Percentiles rank a stretch among this genome's conserved stretches.
Evolutionary conservation across 2,888 invertebrate species (phyloP).

Genomic region (Alcis repandata): DNA sequence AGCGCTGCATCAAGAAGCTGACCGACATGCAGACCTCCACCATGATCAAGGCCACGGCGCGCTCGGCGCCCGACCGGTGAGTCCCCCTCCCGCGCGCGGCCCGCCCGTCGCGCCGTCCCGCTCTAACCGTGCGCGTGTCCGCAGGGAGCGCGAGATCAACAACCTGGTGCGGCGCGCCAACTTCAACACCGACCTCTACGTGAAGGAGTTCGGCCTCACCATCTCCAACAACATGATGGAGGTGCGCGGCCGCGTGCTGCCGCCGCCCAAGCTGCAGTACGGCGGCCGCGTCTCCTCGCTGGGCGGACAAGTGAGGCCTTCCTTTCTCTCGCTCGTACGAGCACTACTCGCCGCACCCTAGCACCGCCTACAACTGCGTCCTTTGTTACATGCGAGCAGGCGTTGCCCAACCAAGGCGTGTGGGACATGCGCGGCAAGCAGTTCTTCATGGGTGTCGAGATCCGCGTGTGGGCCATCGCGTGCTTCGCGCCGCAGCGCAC

Average conservation of each 20-base stretch:
- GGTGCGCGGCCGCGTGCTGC: constrained; percentile 98
- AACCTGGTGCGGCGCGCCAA: constrained; percentile 98
- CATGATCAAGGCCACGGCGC: constrained; percentile 99
- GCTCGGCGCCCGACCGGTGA: constrained; percentile 94
- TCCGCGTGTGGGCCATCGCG: constrained; percentile 99
- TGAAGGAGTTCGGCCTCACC: constrained; percentile 99
- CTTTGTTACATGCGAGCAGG: constrained; percentile 84
- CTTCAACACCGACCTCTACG: constrained; percentile 99
- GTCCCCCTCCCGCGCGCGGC: background rate
- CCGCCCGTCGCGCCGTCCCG: background rate
- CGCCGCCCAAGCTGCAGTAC: constrained; percentile 99
- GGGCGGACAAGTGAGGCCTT: constrained; percentile 90
- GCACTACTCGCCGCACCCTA: background rate
- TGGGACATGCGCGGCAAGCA: constrained; percentile 99
- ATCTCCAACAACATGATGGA: constrained; percentile 99
- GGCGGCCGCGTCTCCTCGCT: constrained; percentile 98
- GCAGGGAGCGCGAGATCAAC: constrained; percentile 98
- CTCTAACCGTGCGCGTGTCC: constrained; percentile 1
- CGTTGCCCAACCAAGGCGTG: constrained; percentile 99
- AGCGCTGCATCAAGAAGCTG: constrained; percentile 99
- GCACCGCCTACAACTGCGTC: constrained; percentile 17
- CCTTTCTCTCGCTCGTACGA: background rate
- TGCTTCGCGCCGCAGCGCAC: constrained; percentile 99
- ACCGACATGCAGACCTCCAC: constrained; percentile 99
- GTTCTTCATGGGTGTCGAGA: constrained; percentile 99